These are phyloP conservation scores for Philaenus spumarius DNA, from an alignment of 1,140 invertebrate species.

Conservation along the genomic window DNA sequence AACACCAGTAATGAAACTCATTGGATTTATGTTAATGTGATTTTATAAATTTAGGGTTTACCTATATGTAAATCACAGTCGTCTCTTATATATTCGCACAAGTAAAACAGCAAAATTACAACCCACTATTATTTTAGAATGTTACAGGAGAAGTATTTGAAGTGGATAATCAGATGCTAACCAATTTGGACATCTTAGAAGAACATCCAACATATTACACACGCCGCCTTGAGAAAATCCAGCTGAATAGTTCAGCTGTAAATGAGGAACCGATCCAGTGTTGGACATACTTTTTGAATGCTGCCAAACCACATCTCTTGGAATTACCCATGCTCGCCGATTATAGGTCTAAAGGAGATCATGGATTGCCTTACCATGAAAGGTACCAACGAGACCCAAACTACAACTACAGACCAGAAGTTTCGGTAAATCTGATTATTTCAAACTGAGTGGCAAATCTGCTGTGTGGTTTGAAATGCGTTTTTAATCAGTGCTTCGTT, in stretches of 20 bases:
- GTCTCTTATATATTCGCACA: too few relatives aligned
- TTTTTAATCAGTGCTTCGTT: too few relatives aligned
- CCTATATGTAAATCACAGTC: too few relatives aligned
- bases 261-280: conserved; percentile 46
- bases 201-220: conserved; percentile 75
- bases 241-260: conserved; percentile 4
- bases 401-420: conserved; percentile 41
- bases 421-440: conserved; percentile 20
- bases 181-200: conserved; percentile 74
- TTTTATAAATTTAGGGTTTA: too few relatives aligned
- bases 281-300: conserved; percentile 77
- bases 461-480: conserved; percentile 16
- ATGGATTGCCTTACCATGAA: conserved; percentile 61
- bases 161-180: conserved; percentile 72
- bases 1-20: too few relatives aligned
- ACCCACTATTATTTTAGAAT: conserved; percentile 41
- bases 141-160: conserved; percentile 77
- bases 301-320: conserved; percentile 60
- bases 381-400: conserved; percentile 63
- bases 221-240: conserved; percentile 54
- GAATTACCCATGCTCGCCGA: conserved; percentile 48
- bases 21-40: too few relatives aligned
- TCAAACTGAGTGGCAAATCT: too few relatives aligned
- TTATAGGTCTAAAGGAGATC: conserved; percentile 59
- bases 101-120: too few relatives aligned